These are phyloP conservation scores for Nannobrachium achirus DNA, from an alignment of 2,113 vertebrate genomes.

Conservation along the genomic window DNA sequence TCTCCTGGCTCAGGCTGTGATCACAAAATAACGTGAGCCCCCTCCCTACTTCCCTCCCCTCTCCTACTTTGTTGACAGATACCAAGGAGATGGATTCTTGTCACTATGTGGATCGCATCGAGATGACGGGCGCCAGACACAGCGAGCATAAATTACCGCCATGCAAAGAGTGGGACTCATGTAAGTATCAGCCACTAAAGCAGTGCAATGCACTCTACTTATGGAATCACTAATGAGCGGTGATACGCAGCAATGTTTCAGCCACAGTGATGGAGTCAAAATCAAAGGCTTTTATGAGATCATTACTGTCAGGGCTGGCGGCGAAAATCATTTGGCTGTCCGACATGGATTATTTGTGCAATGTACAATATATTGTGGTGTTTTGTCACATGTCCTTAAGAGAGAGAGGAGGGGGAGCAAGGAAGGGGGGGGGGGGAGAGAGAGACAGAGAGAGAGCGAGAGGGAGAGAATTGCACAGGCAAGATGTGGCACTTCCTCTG, in stretches of 20 bases:
- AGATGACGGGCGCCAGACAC: slow-evolving; percentile 62
- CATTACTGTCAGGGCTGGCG: slow-evolving; percentile 55
- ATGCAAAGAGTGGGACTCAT: slow-evolving; percentile 63
- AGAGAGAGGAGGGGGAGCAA: slow-evolving; percentile 14
- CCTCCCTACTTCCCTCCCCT: slow-evolving; percentile 25
- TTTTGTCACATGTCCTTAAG: slow-evolving; percentile 34
- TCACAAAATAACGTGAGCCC: slow-evolving; percentile 53
- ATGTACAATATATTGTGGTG: slow-evolving; percentile 22
- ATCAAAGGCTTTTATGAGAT: slow-evolving; percentile 69
- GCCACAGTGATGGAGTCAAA: slow-evolving; percentile 54
- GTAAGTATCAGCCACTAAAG: slow-evolving; percentile 63
- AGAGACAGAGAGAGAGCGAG: background rate
- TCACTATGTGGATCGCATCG: slow-evolving; percentile 65
- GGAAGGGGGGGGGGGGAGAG: slow-evolving; percentile 10
- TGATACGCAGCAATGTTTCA: slow-evolving; percentile 46
- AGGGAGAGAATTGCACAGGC: slow-evolving; percentile 1
- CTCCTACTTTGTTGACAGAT: slow-evolving; percentile 65
- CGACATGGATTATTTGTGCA: slow-evolving; percentile 42
- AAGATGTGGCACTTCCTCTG: slow-evolving; percentile 20
- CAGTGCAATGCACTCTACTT: slow-evolving; percentile 53
- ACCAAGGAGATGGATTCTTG: slow-evolving; percentile 67
- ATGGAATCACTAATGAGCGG: slow-evolving; percentile 69
- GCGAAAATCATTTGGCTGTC: slow-evolving; percentile 53
- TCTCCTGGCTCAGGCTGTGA: slow-evolving; percentile 56
- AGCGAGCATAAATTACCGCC: slow-evolving; percentile 68